These are phyloP conservation scores for Brassicogethes aeneus DNA, from an alignment of 2,888 invertebrate genomes.

Conservation along the genomic window DNA sequence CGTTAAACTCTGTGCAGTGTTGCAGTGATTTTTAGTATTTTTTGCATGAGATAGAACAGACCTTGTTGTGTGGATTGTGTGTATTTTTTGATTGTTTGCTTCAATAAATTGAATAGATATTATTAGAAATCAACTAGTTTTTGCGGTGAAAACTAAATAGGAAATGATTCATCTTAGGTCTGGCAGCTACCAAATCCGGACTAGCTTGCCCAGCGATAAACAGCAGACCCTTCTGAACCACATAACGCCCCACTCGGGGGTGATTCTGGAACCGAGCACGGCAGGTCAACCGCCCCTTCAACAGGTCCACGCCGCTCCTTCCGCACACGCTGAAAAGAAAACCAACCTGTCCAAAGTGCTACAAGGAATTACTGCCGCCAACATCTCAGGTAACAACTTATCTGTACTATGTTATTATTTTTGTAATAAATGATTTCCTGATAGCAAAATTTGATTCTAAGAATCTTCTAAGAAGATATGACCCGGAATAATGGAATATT, in stretches of 20 bases:
- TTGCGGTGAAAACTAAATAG: too few relatives aligned
- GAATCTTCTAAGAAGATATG: too few relatives aligned
- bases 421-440: too few relatives aligned
- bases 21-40: too few relatives aligned
- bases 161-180: conserved; percentile 43
- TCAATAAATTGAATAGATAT: too few relatives aligned
- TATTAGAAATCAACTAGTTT: too few relatives aligned
- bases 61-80: too few relatives aligned
- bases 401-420: neutral
- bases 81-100: too few relatives aligned
- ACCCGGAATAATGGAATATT: too few relatives aligned
- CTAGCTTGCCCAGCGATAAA: conserved; percentile 44
- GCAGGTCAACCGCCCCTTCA: conserved; percentile 31
- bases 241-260: conserved; percentile 35
- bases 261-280: conserved; percentile 39
- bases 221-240: conserved; percentile 38
- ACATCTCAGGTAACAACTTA: conserved; percentile 46
- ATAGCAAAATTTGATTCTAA: too few relatives aligned
- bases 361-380: conserved; percentile 47
- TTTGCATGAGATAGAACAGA: too few relatives aligned
- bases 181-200: conserved; percentile 51
- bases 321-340: conserved; percentile 28
- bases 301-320: conserved; percentile 15
- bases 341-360: conserved; percentile 44
- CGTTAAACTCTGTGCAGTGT: too few relatives aligned